Base-by-base conservation (phyloP, 2,888 invertebrate species). In the Sminthurides aquaticus region DNA sequence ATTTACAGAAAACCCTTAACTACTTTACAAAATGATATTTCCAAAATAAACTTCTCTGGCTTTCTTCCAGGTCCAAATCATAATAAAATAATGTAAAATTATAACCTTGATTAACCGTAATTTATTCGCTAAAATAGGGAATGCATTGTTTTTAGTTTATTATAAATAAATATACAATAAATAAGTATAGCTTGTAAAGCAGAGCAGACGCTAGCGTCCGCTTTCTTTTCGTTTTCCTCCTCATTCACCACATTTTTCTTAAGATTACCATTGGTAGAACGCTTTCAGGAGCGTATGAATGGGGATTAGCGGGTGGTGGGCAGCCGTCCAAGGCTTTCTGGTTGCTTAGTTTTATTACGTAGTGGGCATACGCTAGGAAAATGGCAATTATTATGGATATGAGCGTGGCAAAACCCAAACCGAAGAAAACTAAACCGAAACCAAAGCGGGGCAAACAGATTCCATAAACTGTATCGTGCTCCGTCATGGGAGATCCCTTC, bases 371-470 rank as follows among this genome's bases (percentile, higher is more conserved):
- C 1, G 74, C 74, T 1, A 74, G 55, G 62, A 74, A 72, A 20
- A 70, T 91, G 1, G 92, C 92, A 0, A 91, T 88, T 8, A 92
- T 79, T 0, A 92, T 91, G 0, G 92, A 90, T 1, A 91, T 87
- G 1, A 92, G 89, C 0, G 92, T 91, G 0, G 91, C 90, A 11
- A 91, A 86, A 0, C 91, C 90, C 0, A 91, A 90, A 18, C 91
- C 84, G 60, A 92, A 89, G 79, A 93, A 93, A 20, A 93, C 83
- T 2, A 91, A 87, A 74, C 91, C 91, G 78, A 93, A 93, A 27
- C 91, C 90, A 0, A 91, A 87, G 26, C 91, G 89, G 0, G 92
- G 92, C 83, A 93, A 86, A 76, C 92, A 93, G 60, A 93, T 90
- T 29, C 92, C 92, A 78, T 93, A 93, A 5, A 93, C 90, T 27